phyloP scores from a whole-genome alignment of 2,113 vertebrate genomes.

The Cinclus mexicanus region DNA sequence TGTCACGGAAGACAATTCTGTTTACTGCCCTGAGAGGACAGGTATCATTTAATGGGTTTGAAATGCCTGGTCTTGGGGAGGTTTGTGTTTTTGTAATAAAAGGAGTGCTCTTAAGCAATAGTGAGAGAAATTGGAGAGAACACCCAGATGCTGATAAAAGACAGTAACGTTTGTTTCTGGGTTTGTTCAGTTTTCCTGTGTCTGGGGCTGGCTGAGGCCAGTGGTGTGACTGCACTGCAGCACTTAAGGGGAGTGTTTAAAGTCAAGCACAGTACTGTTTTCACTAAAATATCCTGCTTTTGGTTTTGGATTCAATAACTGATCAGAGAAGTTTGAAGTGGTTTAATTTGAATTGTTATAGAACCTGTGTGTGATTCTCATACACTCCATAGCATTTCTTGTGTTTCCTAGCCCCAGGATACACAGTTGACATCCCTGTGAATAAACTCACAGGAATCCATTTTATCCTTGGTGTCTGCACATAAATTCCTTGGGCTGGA shows the following conservation, averaged over 20 bases:
- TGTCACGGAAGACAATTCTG: not conserved
- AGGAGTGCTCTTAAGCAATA: not conserved
- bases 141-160: not conserved
- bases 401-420: not conserved
- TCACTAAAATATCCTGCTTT: not conserved
- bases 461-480: not conserved
- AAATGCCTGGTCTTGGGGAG: not conserved
- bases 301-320: not conserved
- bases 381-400: not conserved
- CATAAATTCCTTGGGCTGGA: not conserved
- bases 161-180: fast-evolving
- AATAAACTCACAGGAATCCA: not conserved
- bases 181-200: not conserved
- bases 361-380: not conserved
- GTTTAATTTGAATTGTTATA: not conserved
- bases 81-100: not conserved
- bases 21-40: not conserved
- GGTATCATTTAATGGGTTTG: not conserved
- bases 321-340: not conserved
- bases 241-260: not conserved
- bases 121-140: not conserved
- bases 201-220: not conserved
- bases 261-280: not conserved
- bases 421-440: not conserved
- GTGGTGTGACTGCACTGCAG: not conserved